phyloP scores from a whole-genome alignment of 2,113 vertebrate species.

The Aix galericulata region DNA sequence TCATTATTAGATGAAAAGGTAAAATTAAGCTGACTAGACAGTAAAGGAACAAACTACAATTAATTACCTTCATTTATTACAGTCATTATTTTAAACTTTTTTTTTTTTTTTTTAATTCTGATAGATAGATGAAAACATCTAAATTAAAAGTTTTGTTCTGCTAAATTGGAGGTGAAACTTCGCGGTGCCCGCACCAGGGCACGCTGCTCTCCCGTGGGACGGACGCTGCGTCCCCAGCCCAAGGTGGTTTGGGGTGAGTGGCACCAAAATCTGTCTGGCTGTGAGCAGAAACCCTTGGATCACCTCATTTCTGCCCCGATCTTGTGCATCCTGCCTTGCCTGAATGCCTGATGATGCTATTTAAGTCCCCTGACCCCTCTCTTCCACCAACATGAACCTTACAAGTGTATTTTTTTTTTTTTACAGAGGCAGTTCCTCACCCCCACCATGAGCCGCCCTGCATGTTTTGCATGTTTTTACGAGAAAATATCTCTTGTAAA shows the following conservation, averaged over 20 bases:
- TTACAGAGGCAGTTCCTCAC: not conserved
- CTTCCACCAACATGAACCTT: not conserved
- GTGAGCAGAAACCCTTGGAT: not conserved
- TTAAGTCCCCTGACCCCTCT: not conserved
- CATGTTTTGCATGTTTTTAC: not conserved
- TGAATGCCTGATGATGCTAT: not conserved
- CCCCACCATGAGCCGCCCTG: accelerated
- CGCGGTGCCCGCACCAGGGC: not conserved
- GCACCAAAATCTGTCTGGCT: not conserved
- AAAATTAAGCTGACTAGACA: conserved; percentile 98
- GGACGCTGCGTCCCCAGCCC: not conserved
- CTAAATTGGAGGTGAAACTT: conserved; percentile 78
- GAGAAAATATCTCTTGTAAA: not conserved
- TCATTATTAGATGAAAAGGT: conserved; percentile 99
- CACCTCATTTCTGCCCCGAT: not conserved
- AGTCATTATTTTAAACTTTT: conserved; percentile 87
- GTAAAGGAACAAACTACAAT: conserved; percentile 95
- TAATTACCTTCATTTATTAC: conserved; percentile 90
- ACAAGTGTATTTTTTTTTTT: not conserved
- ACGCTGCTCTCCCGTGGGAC: not conserved
- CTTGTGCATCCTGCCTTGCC: not conserved
- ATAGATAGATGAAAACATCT: conserved; percentile 83
- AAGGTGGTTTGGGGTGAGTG: not conserved
- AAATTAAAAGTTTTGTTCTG: conserved; percentile 84
- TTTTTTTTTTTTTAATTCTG: conserved; percentile 59